Conservation (phyloP, 2,888 invertebrate species). For the Pammene fasciana region DNA sequence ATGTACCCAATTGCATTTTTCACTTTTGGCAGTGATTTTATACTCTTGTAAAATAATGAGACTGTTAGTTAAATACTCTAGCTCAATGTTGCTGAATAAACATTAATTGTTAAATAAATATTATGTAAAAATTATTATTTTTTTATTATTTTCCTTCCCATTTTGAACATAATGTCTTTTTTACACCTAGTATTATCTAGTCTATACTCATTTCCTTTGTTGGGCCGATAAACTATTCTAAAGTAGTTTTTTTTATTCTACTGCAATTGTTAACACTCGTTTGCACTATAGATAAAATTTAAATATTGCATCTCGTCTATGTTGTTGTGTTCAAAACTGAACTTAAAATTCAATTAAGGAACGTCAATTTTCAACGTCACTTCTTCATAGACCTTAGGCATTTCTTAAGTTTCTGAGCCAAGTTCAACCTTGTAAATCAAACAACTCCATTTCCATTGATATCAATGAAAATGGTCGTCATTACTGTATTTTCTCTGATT, state of each 20-base stretch:
- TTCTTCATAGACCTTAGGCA: not conserved
- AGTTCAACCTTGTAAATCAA: too few relatives aligned
- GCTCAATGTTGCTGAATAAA: constrained; percentile 70
- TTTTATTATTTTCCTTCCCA: constrained; percentile 36
- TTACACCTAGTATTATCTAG: too few relatives aligned
- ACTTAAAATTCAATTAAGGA: not conserved
- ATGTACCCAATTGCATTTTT: constrained; percentile 76
- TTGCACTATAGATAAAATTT: not conserved
- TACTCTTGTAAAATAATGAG: constrained; percentile 81
- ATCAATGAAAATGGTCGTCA: too few relatives aligned
- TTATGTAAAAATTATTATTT: constrained; percentile 55
- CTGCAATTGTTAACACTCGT: too few relatives aligned
- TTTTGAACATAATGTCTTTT: not conserved
- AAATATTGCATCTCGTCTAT: not conserved
- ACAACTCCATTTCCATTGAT: too few relatives aligned
- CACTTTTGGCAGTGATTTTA: constrained; percentile 69
- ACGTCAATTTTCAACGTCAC: not conserved
- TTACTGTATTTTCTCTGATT: too few relatives aligned
- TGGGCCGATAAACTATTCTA: too few relatives aligned
- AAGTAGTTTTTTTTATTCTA: too few relatives aligned
- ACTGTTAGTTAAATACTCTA: constrained; percentile 82
- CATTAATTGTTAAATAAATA: constrained; percentile 70
- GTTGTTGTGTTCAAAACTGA: not conserved
- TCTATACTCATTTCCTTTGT: too few relatives aligned
- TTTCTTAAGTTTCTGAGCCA: not conserved